Evolutionary conservation across 2,888 invertebrate species (phyloP).

Genomic region (Lasioglossum villosulum): DNA sequence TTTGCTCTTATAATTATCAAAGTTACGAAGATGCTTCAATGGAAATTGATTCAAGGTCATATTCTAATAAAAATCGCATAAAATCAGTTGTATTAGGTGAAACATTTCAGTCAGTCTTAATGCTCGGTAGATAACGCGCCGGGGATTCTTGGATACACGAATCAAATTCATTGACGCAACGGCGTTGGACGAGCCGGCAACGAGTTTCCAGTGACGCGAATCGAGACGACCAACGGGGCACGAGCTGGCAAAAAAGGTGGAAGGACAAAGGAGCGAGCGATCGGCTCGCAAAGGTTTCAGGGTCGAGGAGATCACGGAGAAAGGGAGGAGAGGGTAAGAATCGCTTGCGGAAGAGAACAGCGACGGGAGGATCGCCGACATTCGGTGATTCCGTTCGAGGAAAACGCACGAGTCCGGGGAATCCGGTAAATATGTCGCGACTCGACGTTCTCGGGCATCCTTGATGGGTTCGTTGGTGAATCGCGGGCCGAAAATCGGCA

Average conservation of each 20-base stretch:
- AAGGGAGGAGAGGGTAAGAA: conserved; percentile 15
- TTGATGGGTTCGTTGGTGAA: neutral
- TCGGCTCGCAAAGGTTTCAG: conserved; percentile 51
- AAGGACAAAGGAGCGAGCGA: conserved; percentile 25
- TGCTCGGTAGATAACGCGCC: neutral
- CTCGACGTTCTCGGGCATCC: neutral
- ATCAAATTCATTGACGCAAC: conserved; percentile 24
- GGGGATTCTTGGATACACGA: neutral
- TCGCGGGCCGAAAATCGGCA: neutral
- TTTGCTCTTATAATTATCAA: too few relatives aligned
- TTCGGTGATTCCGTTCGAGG: neutral
- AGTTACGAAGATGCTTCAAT: too few relatives aligned
- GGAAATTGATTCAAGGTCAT: too few relatives aligned
- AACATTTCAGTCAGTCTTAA: too few relatives aligned
- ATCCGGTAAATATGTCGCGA: neutral
- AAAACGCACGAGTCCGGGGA: neutral
- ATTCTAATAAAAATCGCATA: too few relatives aligned
- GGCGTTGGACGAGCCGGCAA: neutral
- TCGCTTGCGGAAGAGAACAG: neutral
- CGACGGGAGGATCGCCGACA: neutral
- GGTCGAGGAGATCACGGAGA: neutral
- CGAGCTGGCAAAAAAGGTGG: conserved; percentile 5
- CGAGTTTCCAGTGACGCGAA: conserved; percentile 8
- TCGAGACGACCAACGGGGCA: neutral
- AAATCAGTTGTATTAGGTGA: too few relatives aligned